Conservation (phyloP, 2,888 invertebrate genomes). For the Plutella xylostella region DNA sequence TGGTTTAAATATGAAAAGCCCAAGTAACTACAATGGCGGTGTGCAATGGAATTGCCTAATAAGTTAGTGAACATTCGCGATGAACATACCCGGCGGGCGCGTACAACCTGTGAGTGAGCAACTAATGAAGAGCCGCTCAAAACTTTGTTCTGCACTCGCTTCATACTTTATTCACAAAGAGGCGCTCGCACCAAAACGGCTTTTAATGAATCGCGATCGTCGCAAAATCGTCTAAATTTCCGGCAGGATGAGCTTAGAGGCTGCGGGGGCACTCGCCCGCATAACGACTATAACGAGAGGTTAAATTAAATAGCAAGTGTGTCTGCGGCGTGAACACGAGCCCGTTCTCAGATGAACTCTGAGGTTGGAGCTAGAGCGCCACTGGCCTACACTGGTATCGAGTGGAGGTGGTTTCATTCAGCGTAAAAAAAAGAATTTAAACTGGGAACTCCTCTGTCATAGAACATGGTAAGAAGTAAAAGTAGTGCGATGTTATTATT, state of each 20-base stretch:
- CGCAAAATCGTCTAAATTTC: slow-evolving; percentile 61
- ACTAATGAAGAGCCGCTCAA: slow-evolving; percentile 56
- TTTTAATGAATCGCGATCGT: slow-evolving; percentile 61
- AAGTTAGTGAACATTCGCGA: slow-evolving; percentile 19
- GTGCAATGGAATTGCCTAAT: too few species aligned
- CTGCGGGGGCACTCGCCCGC: slow-evolving; percentile 33
- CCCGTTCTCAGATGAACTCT: too few species aligned
- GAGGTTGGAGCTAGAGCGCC: too few species aligned
- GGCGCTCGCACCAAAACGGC: slow-evolving; percentile 48
- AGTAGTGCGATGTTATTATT: too few species aligned
- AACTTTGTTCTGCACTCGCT: slow-evolving; percentile 51
- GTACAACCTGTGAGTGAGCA: slow-evolving; percentile 46
- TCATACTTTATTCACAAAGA: slow-evolving; percentile 45
- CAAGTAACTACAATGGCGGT: too few species aligned
- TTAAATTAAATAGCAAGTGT: slow-evolving; percentile 65
- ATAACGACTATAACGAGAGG: slow-evolving; percentile 57
- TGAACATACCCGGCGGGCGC: slow-evolving; percentile 24
- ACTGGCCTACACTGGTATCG: too few species aligned
- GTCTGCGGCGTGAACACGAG: slow-evolving; percentile 26
- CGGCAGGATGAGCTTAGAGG: slow-evolving; percentile 47
- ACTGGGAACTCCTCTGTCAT: too few species aligned
- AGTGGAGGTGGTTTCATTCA: too few species aligned
- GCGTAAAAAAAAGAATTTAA: too few species aligned
- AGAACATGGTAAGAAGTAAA: too few species aligned
- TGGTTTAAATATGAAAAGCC: too few species aligned